These are phyloP conservation scores for Neolamprologus longior DNA, from an alignment of 2,113 vertebrate species.

Conservation along the genomic window DNA sequence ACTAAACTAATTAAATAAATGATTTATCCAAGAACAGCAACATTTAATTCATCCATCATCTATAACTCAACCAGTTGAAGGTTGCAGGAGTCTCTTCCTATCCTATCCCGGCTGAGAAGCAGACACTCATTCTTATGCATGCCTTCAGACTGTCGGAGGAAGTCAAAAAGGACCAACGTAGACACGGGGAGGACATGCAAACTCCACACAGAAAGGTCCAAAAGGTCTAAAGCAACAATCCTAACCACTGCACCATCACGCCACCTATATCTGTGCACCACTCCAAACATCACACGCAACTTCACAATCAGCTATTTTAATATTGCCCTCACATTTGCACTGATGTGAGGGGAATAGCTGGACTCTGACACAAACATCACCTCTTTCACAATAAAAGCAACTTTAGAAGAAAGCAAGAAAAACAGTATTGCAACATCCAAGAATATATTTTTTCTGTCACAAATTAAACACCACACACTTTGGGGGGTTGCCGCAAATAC, in stretches of 20 bases:
- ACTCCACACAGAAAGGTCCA: neutral
- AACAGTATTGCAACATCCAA: neutral
- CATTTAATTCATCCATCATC: neutral
- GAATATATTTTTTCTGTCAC: neutral
- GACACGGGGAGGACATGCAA: neutral
- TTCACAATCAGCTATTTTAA: neutral
- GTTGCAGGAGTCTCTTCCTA: neutral
- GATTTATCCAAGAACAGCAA: neutral
- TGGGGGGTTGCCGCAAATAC: neutral
- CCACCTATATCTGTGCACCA: neutral
- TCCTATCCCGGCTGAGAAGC: neutral
- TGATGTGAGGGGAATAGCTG: neutral
- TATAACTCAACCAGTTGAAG: neutral
- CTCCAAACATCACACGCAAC: rapidly evolving
- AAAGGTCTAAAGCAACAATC: neutral
- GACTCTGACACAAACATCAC: neutral
- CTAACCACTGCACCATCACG: neutral
- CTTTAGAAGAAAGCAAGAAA: neutral
- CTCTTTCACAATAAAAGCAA: neutral
- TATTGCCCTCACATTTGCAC: neutral
- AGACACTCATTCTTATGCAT: neutral
- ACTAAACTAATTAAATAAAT: neutral
- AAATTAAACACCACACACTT: neutral
- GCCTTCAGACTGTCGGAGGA: neutral
- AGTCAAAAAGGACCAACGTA: neutral